Evolutionary conservation across 2,888 invertebrate genomes (phyloP), one percentile per base, ranked within the genome.

Genomic region (Nymphalis c-album): DNA sequence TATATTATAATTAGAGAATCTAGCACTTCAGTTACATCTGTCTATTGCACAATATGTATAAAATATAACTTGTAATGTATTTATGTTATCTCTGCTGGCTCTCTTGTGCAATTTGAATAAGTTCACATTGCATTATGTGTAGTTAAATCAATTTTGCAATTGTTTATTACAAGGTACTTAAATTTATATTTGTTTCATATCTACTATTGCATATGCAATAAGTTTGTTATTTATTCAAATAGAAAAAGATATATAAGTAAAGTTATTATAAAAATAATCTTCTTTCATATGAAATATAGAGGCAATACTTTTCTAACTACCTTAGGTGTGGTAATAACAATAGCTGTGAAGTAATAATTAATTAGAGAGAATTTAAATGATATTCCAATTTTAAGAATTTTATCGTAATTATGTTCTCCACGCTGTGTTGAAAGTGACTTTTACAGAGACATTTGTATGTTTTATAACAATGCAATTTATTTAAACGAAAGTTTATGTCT

Each of bases 221-320:
- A 67, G 67, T 67, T 71, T 82, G 83, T 82, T 81, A 81, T 85
- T 83, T 79, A 83, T 84, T 82, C 78, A 77, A 78, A 83, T 84
- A 84, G 81, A 80, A 78, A 60, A 53, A 61, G 48, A 68, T 65
- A 64, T 65, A 68, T 70, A 70, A 57, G 87, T 90, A 91, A 89
- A 79, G 83, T 83, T 90, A 85, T 83, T 83, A 59, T n/a, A 48
- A 78, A 72, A 80, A 84, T 82, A 85, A 84, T 84, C 85, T 86
- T 85, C 84, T 85, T 85, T 67, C 71, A 60, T 88, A 86, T 87
- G 84, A 86, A 85, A 85, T 85, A 87, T 90, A 91, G 90, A 87
- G 88, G 89, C 90, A 88, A 88, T 91, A 91, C 88, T 89, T 90
- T 91, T 90, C 84, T 90, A 89, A 90, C 85, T 86, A 87, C 85